Conservation (phyloP, 2,797 vertebrate genomes). For the Coregonus sp. region DNA sequence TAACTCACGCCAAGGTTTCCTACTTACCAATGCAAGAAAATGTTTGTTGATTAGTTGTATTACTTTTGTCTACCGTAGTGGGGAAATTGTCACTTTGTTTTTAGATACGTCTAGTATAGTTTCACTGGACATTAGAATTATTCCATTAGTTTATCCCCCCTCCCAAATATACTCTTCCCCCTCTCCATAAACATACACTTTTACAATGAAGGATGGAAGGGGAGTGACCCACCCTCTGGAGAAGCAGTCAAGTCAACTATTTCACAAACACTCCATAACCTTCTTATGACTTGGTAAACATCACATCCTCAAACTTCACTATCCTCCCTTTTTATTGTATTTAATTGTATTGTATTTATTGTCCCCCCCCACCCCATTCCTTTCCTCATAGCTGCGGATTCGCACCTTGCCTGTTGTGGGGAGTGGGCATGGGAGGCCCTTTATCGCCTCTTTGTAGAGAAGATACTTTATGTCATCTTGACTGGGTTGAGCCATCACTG, state of each 20-base stretch:
- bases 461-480: too few species aligned
- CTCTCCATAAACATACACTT: not conserved
- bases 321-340: too few species aligned
- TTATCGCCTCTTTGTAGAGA: too few species aligned
- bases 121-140: not conserved
- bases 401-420: too few species aligned
- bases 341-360: too few species aligned
- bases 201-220: not conserved
- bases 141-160: not conserved
- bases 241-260: not conserved
- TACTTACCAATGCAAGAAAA: not conserved
- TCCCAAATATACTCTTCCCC: not conserved
- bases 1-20: not conserved
- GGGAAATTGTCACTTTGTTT: too few species aligned
- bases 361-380: too few species aligned
- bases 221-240: not conserved
- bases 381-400: too few species aligned
- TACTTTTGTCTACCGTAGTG: too few species aligned
- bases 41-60: not conserved
- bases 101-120: not conserved
- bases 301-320: slow-evolving; percentile 54
- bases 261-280: too few species aligned
- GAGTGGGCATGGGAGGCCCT: too few species aligned
- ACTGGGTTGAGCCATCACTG: too few species aligned
- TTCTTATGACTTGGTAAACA: slow-evolving; percentile 44